Percentiles rank a stretch among this genome's conserved stretches.
These are phyloP conservation scores for Emydura subglobosa DNA, from an alignment of 2,113 vertebrate species.

Conservation along the genomic window DNA sequence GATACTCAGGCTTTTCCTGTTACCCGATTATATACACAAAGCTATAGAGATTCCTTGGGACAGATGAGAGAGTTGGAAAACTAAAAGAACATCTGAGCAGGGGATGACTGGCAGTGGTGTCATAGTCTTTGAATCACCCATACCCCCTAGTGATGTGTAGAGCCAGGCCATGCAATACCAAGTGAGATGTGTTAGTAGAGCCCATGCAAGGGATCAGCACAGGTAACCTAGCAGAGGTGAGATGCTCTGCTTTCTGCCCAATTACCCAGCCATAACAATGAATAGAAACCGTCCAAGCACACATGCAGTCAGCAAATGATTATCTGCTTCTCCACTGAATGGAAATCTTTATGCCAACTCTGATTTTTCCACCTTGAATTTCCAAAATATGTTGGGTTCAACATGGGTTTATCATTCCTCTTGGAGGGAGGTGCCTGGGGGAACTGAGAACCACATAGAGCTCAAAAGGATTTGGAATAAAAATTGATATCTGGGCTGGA, in stretches of 20 bases:
- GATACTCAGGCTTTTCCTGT: slow-evolving; percentile 41
- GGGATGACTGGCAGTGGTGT: neutral
- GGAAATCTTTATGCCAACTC: neutral
- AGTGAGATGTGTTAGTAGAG: neutral
- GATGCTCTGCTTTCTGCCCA: neutral
- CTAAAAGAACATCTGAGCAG: neutral
- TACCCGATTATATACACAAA: slow-evolving; percentile 4
- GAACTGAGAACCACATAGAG: neutral
- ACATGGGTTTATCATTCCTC: neutral
- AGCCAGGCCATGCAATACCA: neutral
- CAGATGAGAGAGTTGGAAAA: slow-evolving; percentile 15
- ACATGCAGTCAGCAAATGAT: neutral
- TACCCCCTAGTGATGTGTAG: neutral
- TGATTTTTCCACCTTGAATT: neutral
- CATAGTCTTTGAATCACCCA: neutral
- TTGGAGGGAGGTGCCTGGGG: neutral
- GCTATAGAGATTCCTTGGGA: neutral
- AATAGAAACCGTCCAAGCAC: neutral
- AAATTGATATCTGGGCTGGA: neutral
- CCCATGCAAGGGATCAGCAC: neutral
- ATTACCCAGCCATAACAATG: neutral
- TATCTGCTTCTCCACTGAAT: neutral
- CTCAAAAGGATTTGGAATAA: neutral
- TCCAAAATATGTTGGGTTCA: neutral
- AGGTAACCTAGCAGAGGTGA: neutral